Evolutionary conservation across 1,140 invertebrate species (phyloP), one percentile per base, ranked within the genome.

Genomic region (Papilio glaucus): DNA sequence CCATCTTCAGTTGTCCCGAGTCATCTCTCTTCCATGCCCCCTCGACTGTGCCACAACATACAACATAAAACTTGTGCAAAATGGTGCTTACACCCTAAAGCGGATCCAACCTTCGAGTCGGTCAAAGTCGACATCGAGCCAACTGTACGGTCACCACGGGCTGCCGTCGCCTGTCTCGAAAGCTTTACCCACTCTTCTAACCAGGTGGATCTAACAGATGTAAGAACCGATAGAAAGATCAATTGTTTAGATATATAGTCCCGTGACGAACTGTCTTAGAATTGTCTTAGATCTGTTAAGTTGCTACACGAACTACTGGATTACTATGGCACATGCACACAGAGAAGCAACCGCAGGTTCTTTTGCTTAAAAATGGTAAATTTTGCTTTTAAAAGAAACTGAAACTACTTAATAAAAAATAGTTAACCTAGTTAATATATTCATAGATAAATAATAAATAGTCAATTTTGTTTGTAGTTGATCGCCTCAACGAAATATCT

Each of bases 41-140:
- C 69, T 81, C 79, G 73, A 85, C 88, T 90, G 83, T 79, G 73
- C 69, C 49, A 67, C 72, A 62, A 76, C 71, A 62, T 38, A 77
- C 49, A 76, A 72, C 65, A 70, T 71, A 73, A 69, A 75, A 72
- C 75, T 78, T 72, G 75, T 82, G 77, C 78, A 73, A 78, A n/a
- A 72, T 69, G 21, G 60, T 75, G 74, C 74, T 62, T n/a, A 41
- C 69, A 69, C 49, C 0, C 49, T 49, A 9, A 21, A 15, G 49
- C 49, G 24, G 49, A 18, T 24, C 10, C 2, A 12, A 24, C 49
- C 21, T 24, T 24, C 49, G 21, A 57, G 21, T 24, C 49, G 12
- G 10, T 24, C 10, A 4, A 21, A 4, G 8, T 3, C 15, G 0
- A 9, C 18, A 21, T 2, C 6, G 2, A 9, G 8, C n/a, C n/a